These are phyloP conservation scores for Centropyge bicolor DNA, from an alignment of 2,797 vertebrate genomes.

Conservation along the genomic window DNA sequence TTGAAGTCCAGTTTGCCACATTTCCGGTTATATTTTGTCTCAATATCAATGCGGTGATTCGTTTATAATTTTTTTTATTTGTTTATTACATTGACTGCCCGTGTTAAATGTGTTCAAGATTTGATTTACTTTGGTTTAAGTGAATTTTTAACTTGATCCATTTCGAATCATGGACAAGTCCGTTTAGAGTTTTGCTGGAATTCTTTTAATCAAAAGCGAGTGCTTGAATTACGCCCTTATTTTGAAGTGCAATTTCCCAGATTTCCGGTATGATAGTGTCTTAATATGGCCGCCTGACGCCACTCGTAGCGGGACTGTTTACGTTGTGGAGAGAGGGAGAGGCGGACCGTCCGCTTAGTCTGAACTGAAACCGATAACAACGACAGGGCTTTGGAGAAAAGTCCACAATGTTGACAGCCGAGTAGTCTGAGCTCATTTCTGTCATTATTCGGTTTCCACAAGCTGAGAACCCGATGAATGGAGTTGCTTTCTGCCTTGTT, in stretches of 20 bases:
- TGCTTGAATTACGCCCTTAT: conserved; percentile 34
- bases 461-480: conserved; percentile 89
- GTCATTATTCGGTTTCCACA: neutral
- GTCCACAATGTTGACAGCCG: conserved; percentile 40
- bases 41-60: neutral
- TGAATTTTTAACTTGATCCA: no score
- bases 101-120: no score
- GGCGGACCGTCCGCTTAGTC: conserved; percentile 3
- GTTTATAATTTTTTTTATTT: no score
- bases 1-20: neutral
- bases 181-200: neutral
- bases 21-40: conserved; percentile 16
- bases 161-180: neutral
- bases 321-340: conserved; percentile 12
- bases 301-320: conserved; percentile 47
- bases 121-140: no score
- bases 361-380: neutral
- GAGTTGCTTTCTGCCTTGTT: conserved; percentile 96
- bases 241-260: conserved; percentile 17
- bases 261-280: conserved; percentile 10
- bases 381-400: neutral
- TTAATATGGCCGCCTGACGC: conserved; percentile 3
- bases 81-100: no score
- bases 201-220: neutral
- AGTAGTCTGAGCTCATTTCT: conserved; percentile 10